These are phyloP conservation scores for Caenorhabditis latens DNA, from an alignment of 1,140 invertebrate species.

Conservation along the genomic window DNA sequence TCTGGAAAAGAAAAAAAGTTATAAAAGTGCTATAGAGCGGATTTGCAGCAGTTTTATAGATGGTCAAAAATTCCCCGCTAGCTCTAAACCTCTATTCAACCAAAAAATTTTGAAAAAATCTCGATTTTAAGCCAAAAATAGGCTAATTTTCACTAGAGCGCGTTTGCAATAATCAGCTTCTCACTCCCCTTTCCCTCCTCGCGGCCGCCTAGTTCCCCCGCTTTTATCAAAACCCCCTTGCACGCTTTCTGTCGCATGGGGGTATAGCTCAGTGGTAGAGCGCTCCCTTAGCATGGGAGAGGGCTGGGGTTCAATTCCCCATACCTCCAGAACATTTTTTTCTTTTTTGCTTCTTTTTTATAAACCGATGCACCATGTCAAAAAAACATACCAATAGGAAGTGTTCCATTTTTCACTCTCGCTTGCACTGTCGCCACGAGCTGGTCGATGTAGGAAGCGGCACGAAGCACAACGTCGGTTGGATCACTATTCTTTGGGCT, in stretches of 20 bases:
- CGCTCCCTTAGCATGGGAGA: constrained; percentile 60
- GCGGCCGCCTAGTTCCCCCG: too few species aligned
- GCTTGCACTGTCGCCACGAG: constrained; percentile 57
- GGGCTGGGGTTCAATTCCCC: constrained; percentile 58
- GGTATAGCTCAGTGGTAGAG: constrained; percentile 60
- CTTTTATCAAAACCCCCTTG: neutral
- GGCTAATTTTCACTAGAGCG: neutral
- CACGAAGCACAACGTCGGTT: constrained; percentile 43
- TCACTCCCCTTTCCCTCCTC: too few species aligned
- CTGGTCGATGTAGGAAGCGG: constrained; percentile 53
- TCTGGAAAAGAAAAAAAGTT: neutral
- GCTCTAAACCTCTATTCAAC: too few species aligned
- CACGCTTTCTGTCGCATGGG: neutral
- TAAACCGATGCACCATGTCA: too few species aligned
- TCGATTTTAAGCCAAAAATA: neutral
- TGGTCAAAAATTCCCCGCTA: too few species aligned
- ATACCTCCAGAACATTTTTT: constrained; percentile 51
- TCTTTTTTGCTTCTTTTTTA: neutral
- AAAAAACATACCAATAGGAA: constrained; percentile 40
- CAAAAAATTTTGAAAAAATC: too few species aligned
- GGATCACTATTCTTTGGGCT: constrained; percentile 27
- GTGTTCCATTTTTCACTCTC: constrained; percentile 50
- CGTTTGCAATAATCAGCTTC: neutral
- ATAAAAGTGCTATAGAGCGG: neutral
- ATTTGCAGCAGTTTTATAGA: neutral